phyloP scores from a whole-genome alignment of 2,113 vertebrate species.

The Oreocharis arfaki region DNA sequence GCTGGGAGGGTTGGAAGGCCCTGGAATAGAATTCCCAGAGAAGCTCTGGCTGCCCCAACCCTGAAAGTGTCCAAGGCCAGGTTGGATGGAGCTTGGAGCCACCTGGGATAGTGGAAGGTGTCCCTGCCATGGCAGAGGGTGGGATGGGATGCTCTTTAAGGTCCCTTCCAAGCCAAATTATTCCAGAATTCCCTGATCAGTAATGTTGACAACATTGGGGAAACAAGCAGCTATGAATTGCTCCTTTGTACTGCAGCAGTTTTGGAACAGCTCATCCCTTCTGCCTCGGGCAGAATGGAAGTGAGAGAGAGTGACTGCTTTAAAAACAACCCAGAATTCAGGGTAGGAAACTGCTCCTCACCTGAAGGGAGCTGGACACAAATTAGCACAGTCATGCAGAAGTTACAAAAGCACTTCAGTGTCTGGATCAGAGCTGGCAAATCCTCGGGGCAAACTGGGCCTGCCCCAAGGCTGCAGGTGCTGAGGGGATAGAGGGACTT shows the following conservation, averaged over 20 bases:
- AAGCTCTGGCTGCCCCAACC: background rate
- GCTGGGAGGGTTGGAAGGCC: rapidly evolving
- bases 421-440: background rate
- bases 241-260: background rate
- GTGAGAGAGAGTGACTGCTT: background rate
- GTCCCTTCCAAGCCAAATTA: background rate
- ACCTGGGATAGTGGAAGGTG: rapidly evolving
- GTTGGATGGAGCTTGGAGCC: rapidly evolving
- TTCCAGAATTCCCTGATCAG: background rate
- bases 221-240: background rate
- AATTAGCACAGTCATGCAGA: background rate
- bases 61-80: background rate
- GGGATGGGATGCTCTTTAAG: rapidly evolving
- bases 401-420: background rate
- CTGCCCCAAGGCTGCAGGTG: background rate
- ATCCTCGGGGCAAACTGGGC: background rate
- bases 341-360: background rate
- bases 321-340: background rate
- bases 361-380: background rate
- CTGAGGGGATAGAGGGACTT: background rate
- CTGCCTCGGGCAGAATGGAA: background rate
- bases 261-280: background rate
- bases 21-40: background rate
- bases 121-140: background rate
- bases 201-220: background rate